A percentile compares a stretch with the other conserved stretches of the same genome.
phyloP scores from a whole-genome alignment of 2,797 vertebrate genomes.

The Calcarius lapponicus region DNA sequence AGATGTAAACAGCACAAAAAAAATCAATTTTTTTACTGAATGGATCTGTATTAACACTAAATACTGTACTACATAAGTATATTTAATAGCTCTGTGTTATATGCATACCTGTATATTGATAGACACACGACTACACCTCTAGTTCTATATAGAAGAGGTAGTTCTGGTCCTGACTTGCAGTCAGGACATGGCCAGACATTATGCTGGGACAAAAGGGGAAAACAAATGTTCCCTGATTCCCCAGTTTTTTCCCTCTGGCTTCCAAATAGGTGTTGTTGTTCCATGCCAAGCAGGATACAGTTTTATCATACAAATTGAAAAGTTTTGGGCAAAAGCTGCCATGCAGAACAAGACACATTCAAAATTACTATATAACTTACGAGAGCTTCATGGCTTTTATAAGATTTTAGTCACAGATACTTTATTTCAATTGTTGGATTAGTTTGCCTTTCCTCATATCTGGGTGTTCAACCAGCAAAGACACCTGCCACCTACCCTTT shows the following conservation, averaged over 20 bases:
- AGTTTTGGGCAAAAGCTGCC: background rate
- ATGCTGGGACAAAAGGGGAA: background rate
- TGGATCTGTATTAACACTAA: background rate
- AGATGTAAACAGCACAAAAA: background rate
- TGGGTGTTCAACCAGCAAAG: background rate
- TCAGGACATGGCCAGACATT: background rate
- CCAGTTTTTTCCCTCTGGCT: background rate
- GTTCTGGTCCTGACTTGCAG: background rate
- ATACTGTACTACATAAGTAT: background rate
- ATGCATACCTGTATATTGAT: background rate
- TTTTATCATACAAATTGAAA: background rate
- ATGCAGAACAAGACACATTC: background rate
- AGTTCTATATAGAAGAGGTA: background rate
- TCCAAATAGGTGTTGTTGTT: background rate
- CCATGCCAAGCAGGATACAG: background rate
- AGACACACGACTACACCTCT: accelerated
- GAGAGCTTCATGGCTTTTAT: background rate
- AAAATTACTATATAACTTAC: background rate
- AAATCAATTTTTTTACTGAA: background rate
- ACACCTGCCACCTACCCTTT: background rate
- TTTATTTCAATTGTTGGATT: background rate
- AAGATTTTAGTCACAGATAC: background rate
- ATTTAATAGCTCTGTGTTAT: background rate
- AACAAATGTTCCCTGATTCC: background rate
- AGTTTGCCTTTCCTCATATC: background rate